phyloP scores from a whole-genome alignment of 2,113 vertebrate species.

The Urocolius indicus region DNA sequence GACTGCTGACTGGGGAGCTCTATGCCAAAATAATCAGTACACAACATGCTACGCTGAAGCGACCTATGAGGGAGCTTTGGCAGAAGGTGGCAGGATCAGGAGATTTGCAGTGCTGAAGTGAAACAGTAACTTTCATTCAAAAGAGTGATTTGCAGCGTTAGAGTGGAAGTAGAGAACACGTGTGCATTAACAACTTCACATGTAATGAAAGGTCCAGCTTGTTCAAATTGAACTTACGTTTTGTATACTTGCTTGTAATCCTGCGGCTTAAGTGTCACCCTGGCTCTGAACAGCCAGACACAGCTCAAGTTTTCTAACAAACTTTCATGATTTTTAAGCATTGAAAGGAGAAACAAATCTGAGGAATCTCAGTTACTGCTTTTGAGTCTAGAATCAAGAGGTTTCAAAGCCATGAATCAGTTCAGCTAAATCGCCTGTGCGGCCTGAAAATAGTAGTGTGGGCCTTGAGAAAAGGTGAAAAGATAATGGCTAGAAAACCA shows the following conservation, averaged over 20 bases:
- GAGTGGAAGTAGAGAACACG: neutral
- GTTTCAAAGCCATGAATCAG: neutral
- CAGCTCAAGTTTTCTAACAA: neutral
- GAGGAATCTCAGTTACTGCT: neutral
- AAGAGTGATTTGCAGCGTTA: neutral
- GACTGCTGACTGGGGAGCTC: neutral
- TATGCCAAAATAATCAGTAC: neutral
- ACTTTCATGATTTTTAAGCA: neutral
- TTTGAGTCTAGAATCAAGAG: neutral
- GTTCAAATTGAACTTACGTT: neutral
- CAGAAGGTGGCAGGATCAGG: neutral
- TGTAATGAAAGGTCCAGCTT: neutral
- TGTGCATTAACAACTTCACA: neutral
- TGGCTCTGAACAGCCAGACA: neutral
- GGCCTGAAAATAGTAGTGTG: neutral
- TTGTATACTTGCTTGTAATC: neutral
- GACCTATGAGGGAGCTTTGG: neutral
- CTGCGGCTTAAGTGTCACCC: neutral
- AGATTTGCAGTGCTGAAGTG: conserved; percentile 2
- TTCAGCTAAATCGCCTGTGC: neutral
- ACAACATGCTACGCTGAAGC: neutral
- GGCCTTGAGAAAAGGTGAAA: neutral
- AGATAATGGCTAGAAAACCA: conserved; percentile 13
- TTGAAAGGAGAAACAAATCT: conserved; percentile 15
- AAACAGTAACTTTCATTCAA: conserved; percentile 20